These are phyloP conservation scores for Microcebus lehilahytsara DNA, from an alignment of 2,113 vertebrate genomes.

Conservation along the genomic window DNA sequence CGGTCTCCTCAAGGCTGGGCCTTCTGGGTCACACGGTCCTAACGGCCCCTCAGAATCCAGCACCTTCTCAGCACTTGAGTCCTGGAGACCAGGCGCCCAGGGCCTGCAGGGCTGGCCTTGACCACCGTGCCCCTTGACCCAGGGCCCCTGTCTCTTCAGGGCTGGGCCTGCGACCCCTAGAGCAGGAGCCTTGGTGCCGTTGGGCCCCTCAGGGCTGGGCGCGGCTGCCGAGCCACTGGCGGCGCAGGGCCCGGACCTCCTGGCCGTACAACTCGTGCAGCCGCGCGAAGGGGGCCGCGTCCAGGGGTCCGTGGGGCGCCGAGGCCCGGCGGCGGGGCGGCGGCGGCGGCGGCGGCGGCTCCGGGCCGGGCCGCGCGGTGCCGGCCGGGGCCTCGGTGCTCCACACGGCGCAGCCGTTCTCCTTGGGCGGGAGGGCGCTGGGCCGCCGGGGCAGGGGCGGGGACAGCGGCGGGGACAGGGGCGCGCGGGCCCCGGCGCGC, in stretches of 20 bases:
- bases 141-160: background rate
- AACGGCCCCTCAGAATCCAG: background rate
- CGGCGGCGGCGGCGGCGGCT: constrained; percentile 83
- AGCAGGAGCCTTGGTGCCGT: background rate
- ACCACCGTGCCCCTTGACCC: accelerated
- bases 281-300: constrained; percentile 83
- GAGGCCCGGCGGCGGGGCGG: constrained; percentile 83
- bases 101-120: accelerated
- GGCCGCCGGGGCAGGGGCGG: background rate
- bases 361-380: background rate
- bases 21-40: background rate
- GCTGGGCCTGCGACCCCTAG: background rate
- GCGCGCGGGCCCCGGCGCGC: constrained; percentile 62
- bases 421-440: constrained; percentile 75
- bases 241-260: constrained; percentile 88
- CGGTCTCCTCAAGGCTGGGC: background rate
- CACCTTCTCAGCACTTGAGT: background rate
- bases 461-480: background rate
- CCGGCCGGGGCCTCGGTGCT: accelerated
- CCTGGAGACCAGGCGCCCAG: too few relatives aligned
- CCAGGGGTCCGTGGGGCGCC: background rate
- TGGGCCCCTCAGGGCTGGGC: background rate
- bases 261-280: constrained; percentile 91
- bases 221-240: constrained; percentile 87
- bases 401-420: constrained; percentile 90